Evolutionary conservation across 2,888 invertebrate species (phyloP).

Genomic region (Cryptocephalus primarius): DNA sequence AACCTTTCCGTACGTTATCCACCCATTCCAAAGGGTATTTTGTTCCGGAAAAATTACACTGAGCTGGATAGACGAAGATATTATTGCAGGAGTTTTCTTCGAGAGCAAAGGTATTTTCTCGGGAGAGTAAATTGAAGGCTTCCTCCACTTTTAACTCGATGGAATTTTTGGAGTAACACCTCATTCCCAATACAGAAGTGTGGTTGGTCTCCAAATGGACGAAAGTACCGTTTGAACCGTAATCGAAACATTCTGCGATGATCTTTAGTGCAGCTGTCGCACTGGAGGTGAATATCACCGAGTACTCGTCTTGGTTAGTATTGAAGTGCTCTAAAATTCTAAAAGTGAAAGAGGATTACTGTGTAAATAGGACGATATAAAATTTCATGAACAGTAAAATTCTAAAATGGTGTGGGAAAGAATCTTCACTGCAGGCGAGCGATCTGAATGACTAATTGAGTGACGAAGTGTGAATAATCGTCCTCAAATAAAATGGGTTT

Average conservation of each 20-base stretch:
- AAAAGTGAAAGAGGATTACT: conserved; percentile 19
- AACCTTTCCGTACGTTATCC: conserved; percentile 48
- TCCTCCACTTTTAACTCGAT: conserved; percentile 48
- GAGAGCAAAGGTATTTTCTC: background rate
- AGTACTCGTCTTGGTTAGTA: conserved; percentile 67
- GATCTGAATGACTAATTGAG: too few species aligned
- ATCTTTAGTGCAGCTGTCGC: conserved; percentile 81
- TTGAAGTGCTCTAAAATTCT: conserved; percentile 80
- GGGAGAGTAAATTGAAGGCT: conserved; percentile 35
- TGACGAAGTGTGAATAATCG: too few species aligned
- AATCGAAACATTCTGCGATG: conserved; percentile 71
- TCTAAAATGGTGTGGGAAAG: too few species aligned
- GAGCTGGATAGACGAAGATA: conserved; percentile 79
- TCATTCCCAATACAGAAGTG: conserved; percentile 89
- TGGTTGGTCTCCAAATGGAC: conserved; percentile 84
- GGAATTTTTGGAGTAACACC: conserved; percentile 56
- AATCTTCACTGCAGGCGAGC: too few species aligned
- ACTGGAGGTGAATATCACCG: conserved; percentile 87
- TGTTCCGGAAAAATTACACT: conserved; percentile 89
- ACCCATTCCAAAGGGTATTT: conserved; percentile 79
- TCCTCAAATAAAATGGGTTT: too few species aligned
- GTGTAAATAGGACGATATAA: too few species aligned
- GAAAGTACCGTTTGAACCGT: conserved; percentile 43
- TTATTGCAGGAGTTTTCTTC: conserved; percentile 33
- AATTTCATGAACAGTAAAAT: too few species aligned